Conservation (phyloP, 2,797 vertebrate species). For the Phrynocephalus guinanensis region DNA sequence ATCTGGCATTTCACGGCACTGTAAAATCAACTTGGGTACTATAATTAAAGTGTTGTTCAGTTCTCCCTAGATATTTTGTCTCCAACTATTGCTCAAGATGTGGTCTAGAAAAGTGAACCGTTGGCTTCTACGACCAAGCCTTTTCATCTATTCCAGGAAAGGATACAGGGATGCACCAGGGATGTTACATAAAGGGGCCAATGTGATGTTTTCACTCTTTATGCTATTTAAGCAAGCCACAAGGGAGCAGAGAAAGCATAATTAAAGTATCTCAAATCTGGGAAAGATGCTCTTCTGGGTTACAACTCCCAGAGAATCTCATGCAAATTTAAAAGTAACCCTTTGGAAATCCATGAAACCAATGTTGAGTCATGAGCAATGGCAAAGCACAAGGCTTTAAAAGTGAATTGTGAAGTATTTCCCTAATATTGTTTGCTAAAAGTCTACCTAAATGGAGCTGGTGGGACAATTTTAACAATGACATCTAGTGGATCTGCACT, state of each 20-base stretch:
- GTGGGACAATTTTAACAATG: background rate
- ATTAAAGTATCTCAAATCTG: no score
- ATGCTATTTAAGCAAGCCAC: background rate
- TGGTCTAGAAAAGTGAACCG: background rate
- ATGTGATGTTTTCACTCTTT: background rate
- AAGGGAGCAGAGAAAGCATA: no score
- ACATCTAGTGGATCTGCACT: no score
- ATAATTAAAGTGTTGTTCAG: background rate
- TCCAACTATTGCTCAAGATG: background rate
- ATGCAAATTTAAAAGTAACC: no score
- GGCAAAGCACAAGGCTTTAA: background rate
- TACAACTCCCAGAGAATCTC: no score
- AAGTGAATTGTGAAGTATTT: background rate
- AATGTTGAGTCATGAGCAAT: background rate
- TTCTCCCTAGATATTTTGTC: background rate
- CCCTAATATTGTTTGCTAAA: background rate
- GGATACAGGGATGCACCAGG: background rate
- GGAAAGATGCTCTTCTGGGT: no score
- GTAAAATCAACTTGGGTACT: background rate
- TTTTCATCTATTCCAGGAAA: background rate
- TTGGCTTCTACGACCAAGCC: background rate
- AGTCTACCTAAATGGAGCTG: background rate
- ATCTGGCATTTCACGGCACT: background rate
- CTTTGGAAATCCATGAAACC: background rate
- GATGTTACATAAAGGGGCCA: background rate